Evolutionary conservation across 2,797 vertebrate genomes (phyloP).

Genomic region (Chloroceryle amazona): DNA sequence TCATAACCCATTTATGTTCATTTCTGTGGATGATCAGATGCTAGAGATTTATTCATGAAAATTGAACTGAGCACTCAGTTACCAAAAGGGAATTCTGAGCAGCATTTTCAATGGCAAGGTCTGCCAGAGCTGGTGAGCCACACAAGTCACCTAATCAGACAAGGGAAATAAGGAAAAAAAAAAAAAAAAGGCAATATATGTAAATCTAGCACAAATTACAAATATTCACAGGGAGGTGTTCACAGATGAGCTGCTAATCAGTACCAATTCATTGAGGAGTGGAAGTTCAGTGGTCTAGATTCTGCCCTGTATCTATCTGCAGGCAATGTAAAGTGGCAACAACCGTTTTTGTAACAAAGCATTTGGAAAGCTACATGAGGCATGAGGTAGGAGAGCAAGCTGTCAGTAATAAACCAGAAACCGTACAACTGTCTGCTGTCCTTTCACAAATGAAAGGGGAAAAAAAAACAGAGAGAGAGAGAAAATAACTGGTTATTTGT

Average conservation of each 20-base stretch:
- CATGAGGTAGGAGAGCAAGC: background rate
- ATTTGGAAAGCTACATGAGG: background rate
- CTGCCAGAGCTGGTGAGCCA: background rate
- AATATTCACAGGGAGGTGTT: background rate
- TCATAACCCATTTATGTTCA: slow-evolving; percentile 41
- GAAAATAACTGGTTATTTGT: background rate
- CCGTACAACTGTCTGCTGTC: background rate
- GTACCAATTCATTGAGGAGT: background rate
- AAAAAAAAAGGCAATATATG: background rate
- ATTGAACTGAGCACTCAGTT: slow-evolving; percentile 1
- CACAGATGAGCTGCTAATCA: slow-evolving; percentile 4
- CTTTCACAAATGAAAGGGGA: background rate
- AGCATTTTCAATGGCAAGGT: background rate
- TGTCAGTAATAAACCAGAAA: background rate
- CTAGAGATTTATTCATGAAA: slow-evolving; percentile 43
- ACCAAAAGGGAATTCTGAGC: slow-evolving; percentile 36
- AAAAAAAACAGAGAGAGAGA: background rate
- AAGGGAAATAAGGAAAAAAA: background rate
- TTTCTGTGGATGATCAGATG: slow-evolving; percentile 46
- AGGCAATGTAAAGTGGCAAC: background rate
- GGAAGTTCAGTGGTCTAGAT: background rate
- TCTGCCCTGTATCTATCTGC: background rate
- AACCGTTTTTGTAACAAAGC: background rate
- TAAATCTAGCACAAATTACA: background rate
- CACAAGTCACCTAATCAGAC: slow-evolving; percentile 13